Evolutionary conservation across 2,888 invertebrate species (phyloP), one percentile per base, ranked within the genome.

Genomic region (Aphidius colemani): DNA sequence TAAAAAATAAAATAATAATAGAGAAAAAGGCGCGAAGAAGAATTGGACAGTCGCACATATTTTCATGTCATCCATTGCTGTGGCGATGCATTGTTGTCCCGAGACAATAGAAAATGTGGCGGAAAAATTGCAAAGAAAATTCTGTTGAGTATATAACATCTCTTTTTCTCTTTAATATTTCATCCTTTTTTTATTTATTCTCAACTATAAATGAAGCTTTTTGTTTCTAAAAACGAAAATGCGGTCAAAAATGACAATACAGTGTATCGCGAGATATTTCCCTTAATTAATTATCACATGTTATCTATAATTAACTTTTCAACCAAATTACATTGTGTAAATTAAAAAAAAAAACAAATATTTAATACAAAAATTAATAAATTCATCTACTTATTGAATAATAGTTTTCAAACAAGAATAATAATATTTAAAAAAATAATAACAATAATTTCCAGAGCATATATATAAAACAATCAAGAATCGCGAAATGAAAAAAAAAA

Each of bases 51-150:
- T 70, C 70, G 78, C 75, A 78, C 79, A 80, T 80, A 81, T 80
- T 81, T 81, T 80, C 78, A 80, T 78, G 80, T 80, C 80, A 80
- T 78, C 78, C 46, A 74, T 72, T 74, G 75, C 70, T 72, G 71
- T 72, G 72, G 73, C 74, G 77, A 75, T 74, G 78, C 78, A 80
- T 81, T 70, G 86, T 86, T 67, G 84, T 85, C 70, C 85, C 79
- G 70, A 86, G 82, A 72, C 79, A 78, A 72, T 85, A 75, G 76
- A 80, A 81, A 77, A 82, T 81, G 75, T 76, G 74, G 74, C 78
- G 76, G 76, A 78, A 78, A 78, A 79, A 78, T 76, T 79, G 79
- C 74, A 71, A 72, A 76, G 77, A 73, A 78, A 76, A 73, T 78
- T 72, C 70, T 71, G 70, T 53, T 62, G 65, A 64, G 69, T 61